phyloP scores from a whole-genome alignment of 2,113 vertebrate genomes.

The Cyprinodon variegatus region DNA sequence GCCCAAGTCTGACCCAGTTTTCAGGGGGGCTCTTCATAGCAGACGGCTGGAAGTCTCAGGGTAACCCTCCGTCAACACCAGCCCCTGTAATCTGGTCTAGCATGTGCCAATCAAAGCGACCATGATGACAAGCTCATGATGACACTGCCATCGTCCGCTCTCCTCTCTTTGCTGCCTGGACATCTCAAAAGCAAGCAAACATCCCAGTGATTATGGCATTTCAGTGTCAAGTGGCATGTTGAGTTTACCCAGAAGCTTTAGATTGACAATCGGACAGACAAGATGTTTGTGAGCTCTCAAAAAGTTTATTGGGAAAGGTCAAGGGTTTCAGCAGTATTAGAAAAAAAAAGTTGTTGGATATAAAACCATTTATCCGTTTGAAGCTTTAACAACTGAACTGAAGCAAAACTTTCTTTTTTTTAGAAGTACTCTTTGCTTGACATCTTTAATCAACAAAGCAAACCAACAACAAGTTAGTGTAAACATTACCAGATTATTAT shows the following conservation, averaged over 20 bases:
- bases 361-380: slow-evolving; percentile 37
- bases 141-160: slow-evolving; percentile 65
- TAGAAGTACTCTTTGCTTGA: not conserved
- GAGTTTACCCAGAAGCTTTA: slow-evolving; percentile 50
- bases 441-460: not conserved
- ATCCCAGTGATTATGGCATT: slow-evolving; percentile 74
- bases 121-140: slow-evolving; percentile 69
- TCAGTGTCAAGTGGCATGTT: slow-evolving; percentile 76
- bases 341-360: slow-evolving; percentile 43
- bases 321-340: slow-evolving; percentile 40
- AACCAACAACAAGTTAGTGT: not conserved
- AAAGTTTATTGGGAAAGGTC: slow-evolving; percentile 58
- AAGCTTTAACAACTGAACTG: slow-evolving; percentile 12
- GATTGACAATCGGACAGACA: slow-evolving; percentile 67
- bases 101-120: slow-evolving; percentile 74
- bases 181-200: slow-evolving; percentile 66
- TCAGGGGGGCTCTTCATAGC: slow-evolving; percentile 52
- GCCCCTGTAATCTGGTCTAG: slow-evolving; percentile 68
- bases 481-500: not conserved
- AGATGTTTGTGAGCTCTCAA: slow-evolving; percentile 60
- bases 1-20: slow-evolving; percentile 72
- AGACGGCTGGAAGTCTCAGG: slow-evolving; percentile 55
- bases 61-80: slow-evolving; percentile 69
- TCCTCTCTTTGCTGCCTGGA: slow-evolving; percentile 58
- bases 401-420: not conserved